Conservation (phyloP, 2,113 vertebrate species). For the Microcebus murinus region DNA sequence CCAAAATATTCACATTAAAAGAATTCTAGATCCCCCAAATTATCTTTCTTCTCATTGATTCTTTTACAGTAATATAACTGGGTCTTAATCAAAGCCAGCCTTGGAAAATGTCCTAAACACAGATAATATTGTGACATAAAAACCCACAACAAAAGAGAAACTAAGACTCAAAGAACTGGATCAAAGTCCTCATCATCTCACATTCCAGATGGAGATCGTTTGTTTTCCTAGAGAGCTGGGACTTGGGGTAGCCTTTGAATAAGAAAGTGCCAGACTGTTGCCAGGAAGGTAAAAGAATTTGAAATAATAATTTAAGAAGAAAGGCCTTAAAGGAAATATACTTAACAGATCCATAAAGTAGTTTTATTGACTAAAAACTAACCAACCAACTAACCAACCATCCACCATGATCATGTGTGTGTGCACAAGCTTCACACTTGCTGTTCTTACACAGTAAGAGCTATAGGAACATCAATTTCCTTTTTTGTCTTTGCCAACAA, state of each 20-base stretch:
- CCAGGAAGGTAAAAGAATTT: not conserved
- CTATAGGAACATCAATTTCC: not conserved
- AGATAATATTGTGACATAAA: slow-evolving; percentile 54
- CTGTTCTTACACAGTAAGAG: not conserved
- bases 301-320: slow-evolving; percentile 21
- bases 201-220: not conserved
- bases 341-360: not conserved
- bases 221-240: slow-evolving; percentile 38
- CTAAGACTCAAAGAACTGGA: slow-evolving; percentile 4
- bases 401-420: not conserved
- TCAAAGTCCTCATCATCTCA: slow-evolving; percentile 36
- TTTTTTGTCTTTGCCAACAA: not conserved
- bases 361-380: slow-evolving; percentile 5
- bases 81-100: slow-evolving; percentile 47
- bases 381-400: not conserved
- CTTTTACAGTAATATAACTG: slow-evolving; percentile 24
- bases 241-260: slow-evolving; percentile 34
- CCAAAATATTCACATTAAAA: slow-evolving; percentile 61
- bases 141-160: slow-evolving; percentile 60
- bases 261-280: slow-evolving; percentile 24
- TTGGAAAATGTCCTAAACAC: slow-evolving; percentile 51
- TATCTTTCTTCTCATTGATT: slow-evolving; percentile 31
- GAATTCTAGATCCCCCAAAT: slow-evolving; percentile 34
- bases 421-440: not conserved
- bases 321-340: not conserved